A percentile compares a stretch with the other conserved stretches of the same genome.
phyloP scores from a whole-genome alignment of 2,888 invertebrate species.

The Gymnosoma rotundatum region DNA sequence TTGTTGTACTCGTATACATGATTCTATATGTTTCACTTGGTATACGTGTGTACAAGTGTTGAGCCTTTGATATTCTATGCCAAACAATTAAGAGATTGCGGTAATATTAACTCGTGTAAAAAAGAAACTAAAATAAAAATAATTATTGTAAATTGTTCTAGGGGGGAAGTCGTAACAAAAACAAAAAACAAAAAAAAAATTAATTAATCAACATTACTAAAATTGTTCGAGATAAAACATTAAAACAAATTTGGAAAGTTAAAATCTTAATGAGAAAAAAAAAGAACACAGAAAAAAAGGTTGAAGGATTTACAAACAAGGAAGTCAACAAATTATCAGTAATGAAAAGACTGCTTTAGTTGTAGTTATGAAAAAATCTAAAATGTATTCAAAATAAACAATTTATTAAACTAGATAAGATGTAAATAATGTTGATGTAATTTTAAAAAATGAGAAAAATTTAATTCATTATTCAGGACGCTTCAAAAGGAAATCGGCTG shows the following conservation, averaged over 20 bases:
- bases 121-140: neutral
- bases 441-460: too few relatives aligned
- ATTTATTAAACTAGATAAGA: too few relatives aligned
- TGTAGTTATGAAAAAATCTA: too few relatives aligned
- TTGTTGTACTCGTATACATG: neutral
- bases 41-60: neutral
- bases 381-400: too few relatives aligned
- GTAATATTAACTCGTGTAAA: conserved; percentile 26
- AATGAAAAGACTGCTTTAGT: too few relatives aligned
- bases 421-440: too few relatives aligned
- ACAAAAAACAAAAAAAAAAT: neutral
- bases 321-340: neutral
- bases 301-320: neutral
- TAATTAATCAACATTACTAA: conserved; percentile 40
- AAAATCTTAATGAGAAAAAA: conserved; percentile 19
- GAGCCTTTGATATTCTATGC: conserved; percentile 45
- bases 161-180: neutral
- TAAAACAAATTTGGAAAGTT: conserved; percentile 19
- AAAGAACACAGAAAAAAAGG: neutral
- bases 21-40: conserved; percentile 6
- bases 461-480: too few relatives aligned
- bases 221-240: conserved; percentile 48
- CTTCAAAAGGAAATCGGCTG: too few relatives aligned
- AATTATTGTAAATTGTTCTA: conserved; percentile 33
- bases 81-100: conserved; percentile 66